Evolutionary conservation across 2,113 vertebrate species (phyloP), one percentile per base, ranked within the genome.

Genomic region (Arothron firmamentum): DNA sequence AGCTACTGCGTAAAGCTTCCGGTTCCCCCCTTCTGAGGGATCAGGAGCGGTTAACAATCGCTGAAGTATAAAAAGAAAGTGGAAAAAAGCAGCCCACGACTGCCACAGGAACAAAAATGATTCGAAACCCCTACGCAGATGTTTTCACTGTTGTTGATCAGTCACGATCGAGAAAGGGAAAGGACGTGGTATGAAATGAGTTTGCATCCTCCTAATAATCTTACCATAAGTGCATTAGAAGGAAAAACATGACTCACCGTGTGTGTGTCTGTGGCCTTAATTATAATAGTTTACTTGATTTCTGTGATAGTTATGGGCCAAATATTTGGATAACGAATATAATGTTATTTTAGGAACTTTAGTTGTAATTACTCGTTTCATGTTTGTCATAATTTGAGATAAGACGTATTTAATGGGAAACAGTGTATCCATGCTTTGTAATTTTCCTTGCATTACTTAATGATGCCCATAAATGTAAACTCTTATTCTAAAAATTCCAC

Each of bases 71-170:
- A 67, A 71, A 52, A 58, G 59, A 45, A 67, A 82, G 57, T 2
- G 73, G 85, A 79, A 86, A 85, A 79, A 84, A 63, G 45, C 71
- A 75, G 61, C 80, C 76, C 75, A 84, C 82, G 28, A n/a, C 55
- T 48, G 11, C 81, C 81, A 77, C 62, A 84, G 64, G 70, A 81
- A 76, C 19, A 77, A 77, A 61, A 57, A 70, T 56, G 59, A 51
- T 77, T 74, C 71, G 16, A 49, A 71, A 20, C 71, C 62, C 54
- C 77, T 68, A 9, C 63, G 0, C 58, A 72, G 41, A 34, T 12
- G 25, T n/a, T 38, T 38, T 38, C 11, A 10, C 10, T 38, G 34
- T 11, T 38, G 8, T 38, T 38, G 65, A 82, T 77, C 77, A 77
- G 79, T 79, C 79, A 78, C 54, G 57, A 58, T 21, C 62, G 67